Evolutionary conservation across 2,113 vertebrate species (phyloP), one percentile per base, ranked within the genome.

Genomic region (Dolichotis patagonum): DNA sequence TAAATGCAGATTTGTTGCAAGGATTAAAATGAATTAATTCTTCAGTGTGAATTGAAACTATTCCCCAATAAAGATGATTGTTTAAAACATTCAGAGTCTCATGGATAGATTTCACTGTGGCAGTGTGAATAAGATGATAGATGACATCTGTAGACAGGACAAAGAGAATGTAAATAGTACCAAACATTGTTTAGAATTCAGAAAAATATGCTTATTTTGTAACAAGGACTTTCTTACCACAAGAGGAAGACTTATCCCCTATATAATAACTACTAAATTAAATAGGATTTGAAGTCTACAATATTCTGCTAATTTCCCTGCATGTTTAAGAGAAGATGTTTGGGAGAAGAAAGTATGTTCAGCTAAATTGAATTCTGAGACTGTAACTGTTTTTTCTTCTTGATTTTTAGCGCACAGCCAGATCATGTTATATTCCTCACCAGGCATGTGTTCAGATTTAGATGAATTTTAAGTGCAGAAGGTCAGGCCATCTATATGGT

Each of bases 371-470:
- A 94, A 88, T 85, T 65, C 2, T 20, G 56, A 92, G 26, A 83
- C 62, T 52, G 7, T 86, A 26, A 62, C 11, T n/a, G 73, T 28
- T 93, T n/a, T 91, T 38, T 11, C 49, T 94, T 13, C 20, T 90
- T 92, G 38, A 88, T 85, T 94, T 94, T 6, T 43, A 96, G 94
- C 24, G 12, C 49, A 58, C 26, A 56, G 7, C 73, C 62, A 28
- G 10, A 30, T 46, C 0, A 32, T 0, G 0, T 1, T n/a, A 3
- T 17, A 8, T 7, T 77, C 56, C 26, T 80, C 35, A 7, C 4
- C 9, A 10, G 5, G 28, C 58, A 41, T 17, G 11, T 30, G 0
- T 46, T 71, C 62, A 52, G 65, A 86, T 56, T 46, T 75, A 67
- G 54, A n/a, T 43, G n/a, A 90, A 81, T 24, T 90, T 69, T 19